A percentile compares a stretch with the other conserved stretches of the same genome.
Evolutionary conservation across 2,888 invertebrate species (phyloP).

Genomic region (Ellobium chinense): DNA sequence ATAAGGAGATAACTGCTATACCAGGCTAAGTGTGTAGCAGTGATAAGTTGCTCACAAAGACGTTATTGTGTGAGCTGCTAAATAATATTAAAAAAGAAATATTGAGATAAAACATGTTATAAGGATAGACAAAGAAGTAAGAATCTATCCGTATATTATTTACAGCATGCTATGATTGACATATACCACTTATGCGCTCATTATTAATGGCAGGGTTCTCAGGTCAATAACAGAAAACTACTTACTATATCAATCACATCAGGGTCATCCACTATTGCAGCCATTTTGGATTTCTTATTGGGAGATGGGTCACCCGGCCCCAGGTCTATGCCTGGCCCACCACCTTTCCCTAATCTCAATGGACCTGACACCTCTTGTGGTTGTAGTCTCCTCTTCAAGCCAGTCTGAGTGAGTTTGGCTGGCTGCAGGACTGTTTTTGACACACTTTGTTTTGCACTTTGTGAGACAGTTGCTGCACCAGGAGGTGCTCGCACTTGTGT

Average conservation of each 20-base stretch:
- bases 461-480: constrained; percentile 44
- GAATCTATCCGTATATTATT: too few relatives aligned
- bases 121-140: too few relatives aligned
- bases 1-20: too few relatives aligned
- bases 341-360: constrained; percentile 39
- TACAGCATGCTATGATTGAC: too few relatives aligned
- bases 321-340: constrained; percentile 42
- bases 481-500: constrained; percentile 31
- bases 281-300: constrained; percentile 25
- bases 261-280: background rate
- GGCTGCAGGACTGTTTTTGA: constrained; percentile 14
- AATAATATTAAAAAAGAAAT: too few relatives aligned
- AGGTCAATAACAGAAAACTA: too few relatives aligned
- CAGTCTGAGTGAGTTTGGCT: constrained; percentile 9
- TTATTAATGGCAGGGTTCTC: too few relatives aligned
- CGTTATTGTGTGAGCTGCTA: too few relatives aligned
- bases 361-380: constrained; percentile 40
- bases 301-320: constrained; percentile 14
- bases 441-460: background rate
- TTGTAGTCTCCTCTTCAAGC: constrained; percentile 19
- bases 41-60: too few relatives aligned
- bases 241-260: constrained; percentile 16
- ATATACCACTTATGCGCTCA: too few relatives aligned
- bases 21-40: too few relatives aligned
- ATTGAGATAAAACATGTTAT: too few relatives aligned